Base-by-base conservation (phyloP, 2,888 invertebrate genomes). In the Spatulosminthurus flaviceps region DNA sequence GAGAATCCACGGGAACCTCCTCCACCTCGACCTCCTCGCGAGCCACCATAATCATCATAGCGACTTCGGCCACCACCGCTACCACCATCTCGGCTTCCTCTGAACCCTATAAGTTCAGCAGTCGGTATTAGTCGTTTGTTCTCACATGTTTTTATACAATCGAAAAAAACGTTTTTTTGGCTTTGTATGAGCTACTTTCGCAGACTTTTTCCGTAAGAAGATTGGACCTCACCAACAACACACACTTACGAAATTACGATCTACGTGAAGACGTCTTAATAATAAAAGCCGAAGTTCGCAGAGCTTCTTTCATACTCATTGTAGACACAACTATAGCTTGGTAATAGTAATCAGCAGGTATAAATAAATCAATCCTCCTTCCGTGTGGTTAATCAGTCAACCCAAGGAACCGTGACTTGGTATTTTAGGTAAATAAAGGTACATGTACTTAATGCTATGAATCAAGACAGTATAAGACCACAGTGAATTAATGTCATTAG, bases 31-130 rank as follows among this genome's bases (percentile, higher is more conserved):
- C 81, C 71, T 66, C 79, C 74, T 51, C 79, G 64, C 2, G 67
- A 75, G 42, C 66, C 60, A 16, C 81, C 81, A 67, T 79, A 79
- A 73, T 79, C 81, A 69, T 81, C 81, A 42, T 81, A 81, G 16
- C 84, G 77, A 60, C 81, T 80, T 29, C 81, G 79, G 9, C 80
- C 75, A 43, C 77, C 79, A 80, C 72, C 75, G 66, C 80, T 73
- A 66, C 89, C 88, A 80, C 89, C 89, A 81, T 90, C 89, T 81
- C 90, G 89, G 86, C 78, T 69, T 75, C 81, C 69, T 72, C 78
- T 72, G 72, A 72, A 78, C 71, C 78, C 78, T 78, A 64, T 66
- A 78, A 78, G 61, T 64, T 61, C 72, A 78, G 34, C 75, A 75
- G 41, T 67, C 67, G 66, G 76, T 43, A 76, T 76, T 76, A 76